phyloP scores from a whole-genome alignment of 92 coral and sea anemone genomes.

The Chrysogorgia sp. region DNA sequence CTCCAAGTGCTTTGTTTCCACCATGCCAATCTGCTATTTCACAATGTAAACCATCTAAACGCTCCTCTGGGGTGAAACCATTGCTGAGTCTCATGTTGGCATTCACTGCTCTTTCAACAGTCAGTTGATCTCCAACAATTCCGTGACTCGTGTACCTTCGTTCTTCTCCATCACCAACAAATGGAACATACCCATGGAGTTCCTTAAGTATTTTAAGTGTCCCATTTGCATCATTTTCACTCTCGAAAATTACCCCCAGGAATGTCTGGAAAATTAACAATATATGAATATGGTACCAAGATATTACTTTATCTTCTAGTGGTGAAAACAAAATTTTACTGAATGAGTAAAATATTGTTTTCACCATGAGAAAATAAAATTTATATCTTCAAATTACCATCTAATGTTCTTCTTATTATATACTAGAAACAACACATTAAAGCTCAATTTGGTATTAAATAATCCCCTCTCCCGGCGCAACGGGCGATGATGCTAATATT shows the following conservation, averaged over 20 bases:
- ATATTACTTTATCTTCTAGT: neutral
- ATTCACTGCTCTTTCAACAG: constrained; percentile 70
- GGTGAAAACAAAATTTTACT: no score
- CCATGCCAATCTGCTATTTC: constrained; percentile 56
- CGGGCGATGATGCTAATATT: no score
- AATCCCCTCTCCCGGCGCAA: neutral
- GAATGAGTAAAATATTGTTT: no score
- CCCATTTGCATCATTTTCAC: constrained; percentile 74
- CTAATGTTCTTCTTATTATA: neutral
- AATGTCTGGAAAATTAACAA: constrained; percentile 68
- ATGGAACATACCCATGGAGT: constrained; percentile 66
- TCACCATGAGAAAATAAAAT: no score
- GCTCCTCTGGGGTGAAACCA: constrained; percentile 53
- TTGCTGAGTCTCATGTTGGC: constrained; percentile 62
- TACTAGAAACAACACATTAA: neutral
- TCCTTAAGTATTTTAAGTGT: constrained; percentile 54
- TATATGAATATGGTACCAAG: neutral
- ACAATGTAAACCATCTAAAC: constrained; percentile 49
- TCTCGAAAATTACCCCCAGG: constrained; percentile 73
- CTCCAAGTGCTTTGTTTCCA: constrained; percentile 39
- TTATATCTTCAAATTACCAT: no score
- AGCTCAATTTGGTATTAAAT: neutral
- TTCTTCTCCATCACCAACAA: constrained; percentile 68
- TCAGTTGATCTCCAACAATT: constrained; percentile 68
- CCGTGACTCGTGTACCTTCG: constrained; percentile 54